phyloP scores from a whole-genome alignment of 2,113 vertebrate species.

The Theropithecus gelada region DNA sequence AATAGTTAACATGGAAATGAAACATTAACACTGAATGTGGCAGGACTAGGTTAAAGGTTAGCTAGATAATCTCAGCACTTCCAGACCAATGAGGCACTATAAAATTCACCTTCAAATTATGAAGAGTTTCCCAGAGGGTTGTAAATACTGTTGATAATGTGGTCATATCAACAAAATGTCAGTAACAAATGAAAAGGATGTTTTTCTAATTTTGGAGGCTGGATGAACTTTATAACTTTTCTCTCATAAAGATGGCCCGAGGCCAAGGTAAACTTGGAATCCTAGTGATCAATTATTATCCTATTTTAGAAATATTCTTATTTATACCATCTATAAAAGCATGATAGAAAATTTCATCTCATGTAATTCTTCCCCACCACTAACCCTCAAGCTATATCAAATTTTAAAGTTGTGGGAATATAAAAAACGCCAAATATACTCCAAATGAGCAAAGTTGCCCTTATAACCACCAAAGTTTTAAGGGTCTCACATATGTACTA shows the following conservation, averaged over 20 bases:
- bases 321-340: background rate
- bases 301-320: conserved; percentile 11
- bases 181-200: conserved; percentile 12
- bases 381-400: background rate
- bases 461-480: background rate
- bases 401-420: background rate
- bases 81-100: conserved; percentile 27
- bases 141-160: conserved; percentile 44
- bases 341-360: background rate
- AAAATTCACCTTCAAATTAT: conserved; percentile 64
- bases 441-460: background rate
- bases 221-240: background rate
- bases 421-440: background rate
- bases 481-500: background rate
- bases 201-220: conserved; percentile 18
- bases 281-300: background rate
- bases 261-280: background rate
- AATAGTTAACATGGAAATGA: conserved; percentile 72
- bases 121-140: conserved; percentile 33
- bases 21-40: conserved; percentile 77
- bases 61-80: conserved; percentile 61
- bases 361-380: background rate
- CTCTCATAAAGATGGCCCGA: background rate
- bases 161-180: conserved; percentile 46
- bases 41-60: conserved; percentile 71